Conservation (phyloP, 2,888 invertebrate species). For the Mythimna ferrago region DNA sequence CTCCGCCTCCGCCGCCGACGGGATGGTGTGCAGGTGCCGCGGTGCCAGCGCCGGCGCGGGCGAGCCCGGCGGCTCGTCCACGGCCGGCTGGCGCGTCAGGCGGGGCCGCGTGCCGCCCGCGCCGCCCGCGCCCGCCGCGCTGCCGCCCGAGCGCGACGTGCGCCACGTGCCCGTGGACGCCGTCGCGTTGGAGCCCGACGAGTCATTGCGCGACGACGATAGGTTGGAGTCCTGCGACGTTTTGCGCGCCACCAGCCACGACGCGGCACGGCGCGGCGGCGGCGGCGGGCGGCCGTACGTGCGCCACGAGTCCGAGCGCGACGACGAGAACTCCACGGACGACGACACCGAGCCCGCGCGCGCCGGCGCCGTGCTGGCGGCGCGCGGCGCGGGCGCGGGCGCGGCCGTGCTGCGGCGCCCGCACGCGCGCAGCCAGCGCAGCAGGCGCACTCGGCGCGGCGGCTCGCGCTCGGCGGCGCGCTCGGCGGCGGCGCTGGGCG, state of each 20-base stretch:
- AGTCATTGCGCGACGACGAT: constrained; percentile 97
- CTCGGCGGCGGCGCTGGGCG: constrained; percentile 93
- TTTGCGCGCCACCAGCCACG: constrained; percentile 97
- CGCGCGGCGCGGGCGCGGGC: constrained; percentile 95
- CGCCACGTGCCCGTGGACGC: constrained; percentile 98
- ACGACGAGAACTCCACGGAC: constrained; percentile 97
- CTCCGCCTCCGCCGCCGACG: constrained; percentile 84
- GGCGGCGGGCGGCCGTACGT: constrained; percentile 95
- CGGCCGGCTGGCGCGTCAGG: constrained; percentile 95
- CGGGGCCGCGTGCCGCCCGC: constrained; percentile 93
- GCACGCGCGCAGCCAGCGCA: constrained; percentile 82
- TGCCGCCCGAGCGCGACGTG: constrained; percentile 95
- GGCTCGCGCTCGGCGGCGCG: constrained; percentile 89
- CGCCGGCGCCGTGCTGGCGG: constrained; percentile 88
- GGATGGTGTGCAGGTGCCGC: constrained; percentile 83
- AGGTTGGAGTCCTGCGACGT: constrained; percentile 98
- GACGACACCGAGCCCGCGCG: constrained; percentile 96
- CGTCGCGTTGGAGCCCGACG: constrained; percentile 96
- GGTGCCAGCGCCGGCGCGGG: constrained; percentile 71
- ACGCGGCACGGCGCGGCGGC: constrained; percentile 95
- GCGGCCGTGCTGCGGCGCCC: constrained; percentile 76
- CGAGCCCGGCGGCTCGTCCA: constrained; percentile 92
- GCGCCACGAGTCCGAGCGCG: constrained; percentile 97
- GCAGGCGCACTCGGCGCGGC: constrained; percentile 81
- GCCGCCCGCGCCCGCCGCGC: constrained; percentile 92